Base-by-base conservation (phyloP, 1,140 invertebrate genomes). In the Neodiprion fabricii region DNA sequence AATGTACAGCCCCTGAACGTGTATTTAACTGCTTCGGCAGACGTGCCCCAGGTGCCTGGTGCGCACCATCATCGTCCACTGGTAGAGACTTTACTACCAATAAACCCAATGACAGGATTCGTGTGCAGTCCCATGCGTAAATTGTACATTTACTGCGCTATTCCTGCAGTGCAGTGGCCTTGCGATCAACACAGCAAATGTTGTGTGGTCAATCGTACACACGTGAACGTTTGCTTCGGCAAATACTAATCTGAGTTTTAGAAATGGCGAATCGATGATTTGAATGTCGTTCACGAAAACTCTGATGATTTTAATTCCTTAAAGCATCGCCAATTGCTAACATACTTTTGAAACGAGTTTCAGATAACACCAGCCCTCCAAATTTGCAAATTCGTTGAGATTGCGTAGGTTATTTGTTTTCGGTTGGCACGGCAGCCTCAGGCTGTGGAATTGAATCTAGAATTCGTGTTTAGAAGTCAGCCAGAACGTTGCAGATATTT, bases 81-180 rank as follows among this genome's bases (percentile, higher is more conserved):
- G 71, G 78, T 83, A 79, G 76, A 78, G 81, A 83, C 77, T 83
- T 83, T 84, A 83, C 77, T 81, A 77, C 78, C 81, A 81, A 83
- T 84, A 83, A 83, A 83, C 78, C 79, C 81, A 84, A 80, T 80
- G 80, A 79, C 81, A 76, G 81, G 77, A 75, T 79, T 76, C 79
- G 77, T 76, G 76, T 79, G 76, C 79, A 77, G 28, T 74, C 78
- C 76, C 75, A 83, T 82, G 78, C 80, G 78, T 81, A 80, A 81
- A 83, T 80, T 73, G 78, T 77, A 74, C 76, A 78, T 79, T 79
- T 77, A 66, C 71, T 71, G 65, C 72, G 61, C 70, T 48, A 70
- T 71, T n/a, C 50, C 61, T 7, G 21, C 28, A 66, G 53, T 7
- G 21, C 28, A 66, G 53, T 9, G 53, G 53, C n/a, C 9, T 17